Conservation (phyloP, 2,113 vertebrate species). For the Elaphurus davidianus region DNA sequence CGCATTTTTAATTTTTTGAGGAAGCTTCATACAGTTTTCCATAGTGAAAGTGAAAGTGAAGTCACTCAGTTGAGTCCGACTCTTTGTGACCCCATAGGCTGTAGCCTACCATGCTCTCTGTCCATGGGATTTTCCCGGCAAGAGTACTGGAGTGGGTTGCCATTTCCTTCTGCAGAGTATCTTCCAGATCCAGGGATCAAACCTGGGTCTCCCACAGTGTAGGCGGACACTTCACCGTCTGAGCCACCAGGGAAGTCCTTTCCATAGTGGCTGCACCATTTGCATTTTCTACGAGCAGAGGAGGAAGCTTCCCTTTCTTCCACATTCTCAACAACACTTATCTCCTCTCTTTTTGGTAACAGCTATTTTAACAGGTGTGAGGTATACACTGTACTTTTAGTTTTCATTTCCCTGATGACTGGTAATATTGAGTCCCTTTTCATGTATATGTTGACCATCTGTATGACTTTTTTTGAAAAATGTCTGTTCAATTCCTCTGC, state of each 20-base stretch:
- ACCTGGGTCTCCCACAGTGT: not conserved
- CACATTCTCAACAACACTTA: not conserved
- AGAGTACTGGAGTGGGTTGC: not conserved
- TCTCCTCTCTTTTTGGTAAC: not conserved
- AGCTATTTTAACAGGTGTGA: not conserved
- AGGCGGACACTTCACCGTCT: not conserved
- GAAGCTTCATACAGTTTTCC: not conserved
- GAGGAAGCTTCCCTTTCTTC: not conserved
- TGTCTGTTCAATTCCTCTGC: not conserved
- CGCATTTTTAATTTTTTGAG: not conserved
- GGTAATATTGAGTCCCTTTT: not conserved
- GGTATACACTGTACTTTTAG: not conserved
- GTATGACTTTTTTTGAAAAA: not conserved
- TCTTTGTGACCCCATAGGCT: not conserved
- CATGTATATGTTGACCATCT: not conserved
- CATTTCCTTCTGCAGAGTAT: not conserved
- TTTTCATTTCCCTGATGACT: not conserved
- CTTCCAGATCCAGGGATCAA: not conserved
- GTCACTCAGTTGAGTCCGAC: accelerated
- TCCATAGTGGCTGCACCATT: not conserved
- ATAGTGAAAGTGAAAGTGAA: not conserved
- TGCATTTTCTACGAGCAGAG: not conserved
- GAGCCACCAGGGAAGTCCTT: not conserved
- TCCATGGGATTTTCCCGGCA: not conserved
- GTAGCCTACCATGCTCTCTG: not conserved